These are phyloP conservation scores for Dinoponera quadriceps DNA, from an alignment of 1,140 invertebrate species.

Conservation along the genomic window DNA sequence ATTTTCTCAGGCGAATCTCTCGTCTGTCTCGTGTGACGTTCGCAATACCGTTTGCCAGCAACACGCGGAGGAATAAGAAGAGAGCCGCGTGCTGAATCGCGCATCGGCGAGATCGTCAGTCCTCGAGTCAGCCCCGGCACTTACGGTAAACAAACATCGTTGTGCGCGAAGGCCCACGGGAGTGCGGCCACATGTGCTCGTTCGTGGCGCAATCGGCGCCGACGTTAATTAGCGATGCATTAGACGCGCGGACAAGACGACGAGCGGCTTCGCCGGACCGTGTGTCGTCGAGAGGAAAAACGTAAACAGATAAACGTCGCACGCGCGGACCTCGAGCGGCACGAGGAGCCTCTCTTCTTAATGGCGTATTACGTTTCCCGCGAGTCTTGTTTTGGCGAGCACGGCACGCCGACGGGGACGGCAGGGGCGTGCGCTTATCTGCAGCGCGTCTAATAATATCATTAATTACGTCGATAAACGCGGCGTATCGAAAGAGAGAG, in stretches of 20 bases:
- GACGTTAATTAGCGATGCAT: conserved; percentile 53
- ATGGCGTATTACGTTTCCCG: conserved; percentile 36
- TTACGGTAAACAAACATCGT: conserved; percentile 38
- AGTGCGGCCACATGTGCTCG: conserved; percentile 25
- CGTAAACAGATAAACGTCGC: conserved; percentile 37
- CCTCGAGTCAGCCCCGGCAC: not conserved
- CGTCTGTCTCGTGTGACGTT: too few relatives aligned
- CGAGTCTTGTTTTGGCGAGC: conserved; percentile 49
- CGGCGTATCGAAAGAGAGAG: too few relatives aligned
- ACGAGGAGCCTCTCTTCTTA: not conserved
- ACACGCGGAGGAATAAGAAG: not conserved
- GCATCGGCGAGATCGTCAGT: conserved; percentile 32
- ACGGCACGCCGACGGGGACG: too few relatives aligned
- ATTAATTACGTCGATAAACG: conserved; percentile 49
- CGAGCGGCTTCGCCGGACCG: conserved; percentile 9
- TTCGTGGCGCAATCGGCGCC: conserved; percentile 38
- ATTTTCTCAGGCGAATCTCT: too few relatives aligned
- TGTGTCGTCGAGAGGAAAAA: conserved; percentile 32
- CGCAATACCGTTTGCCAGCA: conserved; percentile 35
- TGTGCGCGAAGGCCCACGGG: not conserved
- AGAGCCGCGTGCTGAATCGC: conserved; percentile 9
- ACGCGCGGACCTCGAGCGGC: not conserved
- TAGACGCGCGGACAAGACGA: conserved; percentile 36
- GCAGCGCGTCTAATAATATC: conserved; percentile 47
- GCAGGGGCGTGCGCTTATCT: conserved; percentile 4